A percentile compares a stretch with the other conserved stretches of the same genome.
These are phyloP conservation scores for Cataglyphis hispanica DNA, from an alignment of 1,140 invertebrate species.

Conservation along the genomic window DNA sequence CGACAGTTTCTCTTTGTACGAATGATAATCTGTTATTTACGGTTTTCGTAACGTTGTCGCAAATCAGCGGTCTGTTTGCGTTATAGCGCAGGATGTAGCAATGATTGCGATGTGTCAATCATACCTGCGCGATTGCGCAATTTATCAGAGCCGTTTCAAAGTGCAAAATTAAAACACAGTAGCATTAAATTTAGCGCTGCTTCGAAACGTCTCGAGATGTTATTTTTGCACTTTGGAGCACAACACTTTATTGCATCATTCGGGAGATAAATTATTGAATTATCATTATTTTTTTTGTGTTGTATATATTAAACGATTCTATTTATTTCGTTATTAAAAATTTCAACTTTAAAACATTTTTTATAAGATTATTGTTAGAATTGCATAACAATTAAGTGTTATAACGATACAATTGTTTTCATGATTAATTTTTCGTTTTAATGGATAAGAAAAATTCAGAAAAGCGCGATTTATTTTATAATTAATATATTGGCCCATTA, in stretches of 20 bases:
- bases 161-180: constrained; percentile 45
- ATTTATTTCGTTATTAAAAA: constrained; percentile 6
- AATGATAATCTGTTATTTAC: constrained; percentile 5
- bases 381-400: neutral
- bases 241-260: constrained; percentile 41
- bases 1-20: neutral
- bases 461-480: too few relatives aligned
- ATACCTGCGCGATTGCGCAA: constrained; percentile 37
- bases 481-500: neutral
- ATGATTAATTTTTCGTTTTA: neutral
- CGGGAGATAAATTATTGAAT: constrained; percentile 41
- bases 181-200: neutral
- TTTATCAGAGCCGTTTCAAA: constrained; percentile 62
- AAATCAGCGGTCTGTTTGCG: neutral
- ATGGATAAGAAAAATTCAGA: neutral
- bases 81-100: neutral
- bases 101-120: constrained; percentile 24
- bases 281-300: constrained; percentile 21
- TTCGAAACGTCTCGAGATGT: neutral
- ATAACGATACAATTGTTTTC: constrained; percentile 18
- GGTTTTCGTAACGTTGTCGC: constrained; percentile 17
- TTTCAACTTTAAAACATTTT: neutral
- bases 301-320: neutral
- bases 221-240: constrained; percentile 67
- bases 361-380: neutral